Percentiles rank a stretch among this genome's conserved stretches.
Conservation (phyloP, 1,140 invertebrate species). For the Pogonus chalceus region DNA sequence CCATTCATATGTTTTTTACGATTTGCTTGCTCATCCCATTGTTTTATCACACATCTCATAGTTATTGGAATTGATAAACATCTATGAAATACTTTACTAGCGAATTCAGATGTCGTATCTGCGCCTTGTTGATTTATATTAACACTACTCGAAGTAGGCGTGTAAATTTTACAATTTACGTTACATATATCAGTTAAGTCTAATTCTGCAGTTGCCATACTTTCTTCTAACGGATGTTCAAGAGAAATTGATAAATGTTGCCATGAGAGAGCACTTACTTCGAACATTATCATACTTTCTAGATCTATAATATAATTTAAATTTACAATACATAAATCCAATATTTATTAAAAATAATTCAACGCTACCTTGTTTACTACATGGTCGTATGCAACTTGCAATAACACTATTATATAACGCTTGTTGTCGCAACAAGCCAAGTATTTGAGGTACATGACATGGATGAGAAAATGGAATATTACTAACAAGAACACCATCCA, state of each 20-base stretch:
- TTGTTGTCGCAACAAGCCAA: conserved; percentile 78
- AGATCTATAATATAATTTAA: conserved; percentile 47
- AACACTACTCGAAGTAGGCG: conserved; percentile 39
- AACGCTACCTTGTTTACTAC: conserved; percentile 62
- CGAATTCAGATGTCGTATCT: conserved; percentile 61
- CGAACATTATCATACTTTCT: conserved; percentile 77
- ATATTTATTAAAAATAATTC: background rate
- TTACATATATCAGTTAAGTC: conserved; percentile 71
- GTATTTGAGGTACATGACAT: conserved; percentile 80
- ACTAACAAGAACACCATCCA: conserved; percentile 71
- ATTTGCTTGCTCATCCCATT: conserved; percentile 40
- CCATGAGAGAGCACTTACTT: conserved; percentile 80
- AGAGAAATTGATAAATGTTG: conserved; percentile 82
- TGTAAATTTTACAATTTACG: conserved; percentile 51
- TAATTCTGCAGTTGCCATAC: conserved; percentile 84
- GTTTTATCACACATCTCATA: conserved; percentile 45
- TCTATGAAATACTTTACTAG: conserved; percentile 78
- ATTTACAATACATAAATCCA: conserved; percentile 7
- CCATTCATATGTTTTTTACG: conserved; percentile 29
- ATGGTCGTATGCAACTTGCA: conserved; percentile 73
- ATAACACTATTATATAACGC: conserved; percentile 85
- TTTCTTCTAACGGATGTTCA: conserved; percentile 87
- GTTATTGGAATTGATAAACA: conserved; percentile 87
- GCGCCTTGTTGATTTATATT: conserved; percentile 32
- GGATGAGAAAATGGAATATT: conserved; percentile 90